Evolutionary conservation across 2,113 vertebrate genomes (phyloP).

Genomic region (Tamias sibiricus): DNA sequence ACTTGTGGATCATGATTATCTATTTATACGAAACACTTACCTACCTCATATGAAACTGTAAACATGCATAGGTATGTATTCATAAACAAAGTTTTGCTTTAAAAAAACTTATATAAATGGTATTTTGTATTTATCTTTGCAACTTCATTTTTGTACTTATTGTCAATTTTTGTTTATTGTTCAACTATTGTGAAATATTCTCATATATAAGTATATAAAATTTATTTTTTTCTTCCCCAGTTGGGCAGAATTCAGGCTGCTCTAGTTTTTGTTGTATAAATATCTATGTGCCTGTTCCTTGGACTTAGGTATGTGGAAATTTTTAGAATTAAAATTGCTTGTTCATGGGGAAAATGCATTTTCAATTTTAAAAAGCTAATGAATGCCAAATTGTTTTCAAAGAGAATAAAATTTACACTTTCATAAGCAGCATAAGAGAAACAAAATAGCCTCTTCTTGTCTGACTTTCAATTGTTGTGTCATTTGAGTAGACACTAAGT

Average conservation of each 20-base stretch:
- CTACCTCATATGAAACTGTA: not conserved
- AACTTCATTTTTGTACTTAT: not conserved
- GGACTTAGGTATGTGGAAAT: not conserved
- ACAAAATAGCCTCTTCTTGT: not conserved
- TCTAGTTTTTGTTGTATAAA: not conserved
- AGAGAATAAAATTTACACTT: not conserved
- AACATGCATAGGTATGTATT: not conserved
- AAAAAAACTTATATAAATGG: not conserved
- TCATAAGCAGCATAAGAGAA: not conserved
- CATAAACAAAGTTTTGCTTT: not conserved
- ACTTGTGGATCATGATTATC: not conserved
- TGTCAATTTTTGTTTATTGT: not conserved
- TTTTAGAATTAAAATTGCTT: not conserved
- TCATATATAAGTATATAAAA: not conserved
- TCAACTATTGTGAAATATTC: not conserved
- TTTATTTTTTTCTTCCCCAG: not conserved
- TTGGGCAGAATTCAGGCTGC: not conserved
- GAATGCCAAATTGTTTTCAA: not conserved
- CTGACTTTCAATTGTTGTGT: not conserved
- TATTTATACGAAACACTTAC: not conserved
- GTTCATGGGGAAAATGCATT: not conserved
- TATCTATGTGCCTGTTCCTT: not conserved
- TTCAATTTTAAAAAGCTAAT: not conserved
- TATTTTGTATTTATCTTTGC: not conserved
- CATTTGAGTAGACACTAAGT: not conserved